Percentiles rank a stretch among this genome's conserved stretches.
Evolutionary conservation across 2,113 vertebrate genomes (phyloP).

Genomic region (Sebastes fasciatus): DNA sequence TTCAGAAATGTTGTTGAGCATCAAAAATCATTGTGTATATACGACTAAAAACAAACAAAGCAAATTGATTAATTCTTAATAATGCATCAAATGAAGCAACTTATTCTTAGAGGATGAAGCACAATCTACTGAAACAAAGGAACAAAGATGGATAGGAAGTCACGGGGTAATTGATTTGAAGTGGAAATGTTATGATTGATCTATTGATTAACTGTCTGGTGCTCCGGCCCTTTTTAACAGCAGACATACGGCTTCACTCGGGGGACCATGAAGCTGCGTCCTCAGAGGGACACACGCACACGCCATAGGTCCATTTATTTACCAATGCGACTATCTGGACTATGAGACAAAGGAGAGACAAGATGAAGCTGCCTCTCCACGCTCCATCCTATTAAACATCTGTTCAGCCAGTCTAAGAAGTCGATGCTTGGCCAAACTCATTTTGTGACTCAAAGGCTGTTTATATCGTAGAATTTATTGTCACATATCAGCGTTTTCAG

Average conservation of each 20-base stretch:
- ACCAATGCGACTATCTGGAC: constrained; percentile 47
- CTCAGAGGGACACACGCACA: constrained; percentile 47
- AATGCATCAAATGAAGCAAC: constrained; percentile 19
- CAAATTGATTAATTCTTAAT: constrained; percentile 15
- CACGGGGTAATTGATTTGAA: constrained; percentile 78
- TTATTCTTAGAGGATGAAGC: constrained; percentile 6
- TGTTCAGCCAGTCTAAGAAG: constrained; percentile 22
- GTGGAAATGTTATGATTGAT: constrained; percentile 86
- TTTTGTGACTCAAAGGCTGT: constrained; percentile 22
- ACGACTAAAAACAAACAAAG: background rate
- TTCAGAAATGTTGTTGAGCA: background rate
- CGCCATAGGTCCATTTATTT: constrained; percentile 43
- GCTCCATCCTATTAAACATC: constrained; percentile 50
- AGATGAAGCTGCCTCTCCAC: constrained; percentile 13
- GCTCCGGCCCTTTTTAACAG: constrained; percentile 71
- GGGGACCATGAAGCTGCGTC: constrained; percentile 50
- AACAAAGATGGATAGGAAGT: constrained; percentile 58
- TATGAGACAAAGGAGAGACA: constrained; percentile 54
- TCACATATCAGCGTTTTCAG: constrained; percentile 8
- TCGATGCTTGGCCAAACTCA: constrained; percentile 14
- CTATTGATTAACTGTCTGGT: constrained; percentile 79
- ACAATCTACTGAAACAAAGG: constrained; percentile 37
- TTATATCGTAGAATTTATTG: background rate
- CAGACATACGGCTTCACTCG: constrained; percentile 72
- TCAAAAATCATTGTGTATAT: background rate